Conservation (phyloP, 2,797 vertebrate genomes). For the Pelochelys cantorii region DNA sequence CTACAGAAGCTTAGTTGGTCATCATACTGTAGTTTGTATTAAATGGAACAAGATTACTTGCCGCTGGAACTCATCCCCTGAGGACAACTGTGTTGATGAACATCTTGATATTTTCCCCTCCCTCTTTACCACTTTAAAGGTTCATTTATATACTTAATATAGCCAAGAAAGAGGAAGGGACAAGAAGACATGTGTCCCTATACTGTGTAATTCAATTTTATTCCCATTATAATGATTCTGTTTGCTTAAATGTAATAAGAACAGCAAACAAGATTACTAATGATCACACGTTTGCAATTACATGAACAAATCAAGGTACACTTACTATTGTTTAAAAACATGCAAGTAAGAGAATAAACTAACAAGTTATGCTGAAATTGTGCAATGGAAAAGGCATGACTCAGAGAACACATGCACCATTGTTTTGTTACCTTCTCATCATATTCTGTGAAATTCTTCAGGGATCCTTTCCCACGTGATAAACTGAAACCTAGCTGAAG, state of each 20-base stretch:
- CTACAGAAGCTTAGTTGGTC: constrained; percentile 11
- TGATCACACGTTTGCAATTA: constrained; percentile 77
- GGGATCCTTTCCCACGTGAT: constrained; percentile 43
- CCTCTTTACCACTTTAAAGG: constrained; percentile 21
- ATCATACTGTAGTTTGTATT: constrained; percentile 24
- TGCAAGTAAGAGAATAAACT: constrained; percentile 63
- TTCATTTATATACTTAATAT: constrained; percentile 58
- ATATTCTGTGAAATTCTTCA: constrained; percentile 84
- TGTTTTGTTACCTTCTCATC: constrained; percentile 80
- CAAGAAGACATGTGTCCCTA: constrained; percentile 48
- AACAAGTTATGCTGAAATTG: constrained; percentile 41
- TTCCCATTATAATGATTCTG: constrained; percentile 65
- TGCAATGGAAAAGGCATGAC: accelerated
- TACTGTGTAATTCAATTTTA: constrained; percentile 70
- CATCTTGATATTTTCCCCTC: constrained; percentile 51
- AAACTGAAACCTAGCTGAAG: constrained; percentile 54
- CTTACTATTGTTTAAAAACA: constrained; percentile 74
- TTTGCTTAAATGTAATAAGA: constrained; percentile 71
- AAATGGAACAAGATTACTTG: constrained; percentile 61
- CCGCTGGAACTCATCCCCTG: constrained; percentile 23
- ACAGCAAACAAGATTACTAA: constrained; percentile 76
- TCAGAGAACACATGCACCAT: background rate
- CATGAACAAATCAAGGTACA: constrained; percentile 78
- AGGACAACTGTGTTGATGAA: constrained; percentile 58
- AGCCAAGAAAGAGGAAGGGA: constrained; percentile 54